A percentile compares a stretch with the other conserved stretches of the same genome.
Conservation (phyloP, 2,888 invertebrate genomes). For the Habroteleia sp. region DNA sequence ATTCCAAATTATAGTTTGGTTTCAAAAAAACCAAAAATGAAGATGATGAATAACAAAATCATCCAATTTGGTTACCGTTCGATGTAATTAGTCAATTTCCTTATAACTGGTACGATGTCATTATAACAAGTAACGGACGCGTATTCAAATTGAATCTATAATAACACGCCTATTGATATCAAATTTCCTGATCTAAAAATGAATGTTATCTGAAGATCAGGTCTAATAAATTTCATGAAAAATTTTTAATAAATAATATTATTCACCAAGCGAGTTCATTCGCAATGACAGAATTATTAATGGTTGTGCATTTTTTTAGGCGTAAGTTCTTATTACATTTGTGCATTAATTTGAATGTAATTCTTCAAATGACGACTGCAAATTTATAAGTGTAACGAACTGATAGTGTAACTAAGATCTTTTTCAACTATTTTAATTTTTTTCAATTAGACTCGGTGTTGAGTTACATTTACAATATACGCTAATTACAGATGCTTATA, state of each 20-base stretch:
- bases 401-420: conserved; percentile 34
- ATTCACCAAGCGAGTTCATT: conserved; percentile 23
- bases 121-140: conserved; percentile 40
- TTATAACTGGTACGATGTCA: too few species aligned
- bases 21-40: too few species aligned
- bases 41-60: too few species aligned
- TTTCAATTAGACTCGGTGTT: conserved; percentile 21
- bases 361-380: conserved; percentile 35
- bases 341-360: conserved; percentile 47
- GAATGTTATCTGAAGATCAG: conserved; percentile 27
- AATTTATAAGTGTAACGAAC: conserved; percentile 43
- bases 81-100: conserved; percentile 34
- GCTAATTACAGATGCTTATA: too few species aligned
- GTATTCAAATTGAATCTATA: conserved; percentile 52
- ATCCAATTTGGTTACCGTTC: conserved; percentile 1
- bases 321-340: conserved; percentile 42
- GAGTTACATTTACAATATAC: conserved; percentile 43
- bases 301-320: conserved; percentile 25
- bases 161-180: conserved; percentile 41
- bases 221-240: conserved; percentile 28
- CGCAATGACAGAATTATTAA: conserved; percentile 39
- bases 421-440: conserved; percentile 43
- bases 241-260: conserved; percentile 38
- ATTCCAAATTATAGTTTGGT: too few species aligned
- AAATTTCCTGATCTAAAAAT: conserved; percentile 35